A percentile compares a stretch with the other conserved stretches of the same genome.
These are phyloP conservation scores for Octopus bimaculoides DNA, from an alignment of 1,140 invertebrate species.

Conservation along the genomic window DNA sequence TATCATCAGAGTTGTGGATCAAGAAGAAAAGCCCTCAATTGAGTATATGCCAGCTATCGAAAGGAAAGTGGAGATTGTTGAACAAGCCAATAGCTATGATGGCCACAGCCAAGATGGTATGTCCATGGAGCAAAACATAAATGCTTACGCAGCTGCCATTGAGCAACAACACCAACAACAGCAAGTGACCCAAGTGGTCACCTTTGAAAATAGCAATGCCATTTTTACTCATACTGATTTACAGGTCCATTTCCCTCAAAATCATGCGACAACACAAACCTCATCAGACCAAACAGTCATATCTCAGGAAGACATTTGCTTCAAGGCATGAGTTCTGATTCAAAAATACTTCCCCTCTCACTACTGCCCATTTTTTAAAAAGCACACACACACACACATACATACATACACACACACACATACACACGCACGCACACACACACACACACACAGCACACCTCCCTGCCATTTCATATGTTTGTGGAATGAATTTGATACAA, in stretches of 20 bases:
- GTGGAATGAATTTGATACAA: too few relatives aligned
- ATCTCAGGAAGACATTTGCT: conserved; percentile 9
- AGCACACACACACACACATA: neutral
- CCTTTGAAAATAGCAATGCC: neutral
- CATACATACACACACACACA: too few relatives aligned
- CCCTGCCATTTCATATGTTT: too few relatives aligned
- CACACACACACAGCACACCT: too few relatives aligned
- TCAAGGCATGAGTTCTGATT: neutral
- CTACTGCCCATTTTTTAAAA: neutral
- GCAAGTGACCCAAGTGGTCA: neutral
- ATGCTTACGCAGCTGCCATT: neutral
- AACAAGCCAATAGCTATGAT: neutral
- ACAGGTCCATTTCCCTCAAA: neutral
- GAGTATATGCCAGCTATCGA: neutral
- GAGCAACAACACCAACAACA: neutral
- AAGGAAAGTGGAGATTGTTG: neutral
- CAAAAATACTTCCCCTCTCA: neutral
- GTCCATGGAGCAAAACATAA: neutral
- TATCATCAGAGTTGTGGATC: conserved; percentile 1
- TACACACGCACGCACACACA: neutral
- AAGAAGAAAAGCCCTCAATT: neutral
- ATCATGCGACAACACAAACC: neutral
- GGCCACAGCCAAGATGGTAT: neutral
- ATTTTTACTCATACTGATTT: neutral
- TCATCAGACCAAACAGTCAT: conserved; percentile 4